phyloP scores from a whole-genome alignment of 2,797 vertebrate genomes.

The Pitangus sulphuratus region DNA sequence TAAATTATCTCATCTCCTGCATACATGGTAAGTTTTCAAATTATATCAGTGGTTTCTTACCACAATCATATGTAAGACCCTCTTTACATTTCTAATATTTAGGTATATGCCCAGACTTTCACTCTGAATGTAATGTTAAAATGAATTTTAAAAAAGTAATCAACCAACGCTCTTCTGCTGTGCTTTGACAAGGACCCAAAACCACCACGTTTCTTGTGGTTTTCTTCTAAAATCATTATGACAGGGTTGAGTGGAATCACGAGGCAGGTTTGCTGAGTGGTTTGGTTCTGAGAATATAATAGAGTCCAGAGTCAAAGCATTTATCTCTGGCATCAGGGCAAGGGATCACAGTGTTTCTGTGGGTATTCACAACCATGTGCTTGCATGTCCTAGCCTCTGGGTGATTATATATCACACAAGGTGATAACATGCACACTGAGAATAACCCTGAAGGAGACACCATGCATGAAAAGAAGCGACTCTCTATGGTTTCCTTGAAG shows the following conservation, averaged over 20 bases:
- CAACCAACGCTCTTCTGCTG: not conserved
- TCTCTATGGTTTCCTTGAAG: not conserved
- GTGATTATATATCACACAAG: slow-evolving; percentile 27
- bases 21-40: not conserved
- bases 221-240: slow-evolving; percentile 64
- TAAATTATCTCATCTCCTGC: not conserved
- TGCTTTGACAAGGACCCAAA: slow-evolving; percentile 49
- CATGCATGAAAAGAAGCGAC: not conserved
- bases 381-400: slow-evolving; percentile 26
- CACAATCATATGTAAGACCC: not conserved
- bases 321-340: slow-evolving; percentile 42
- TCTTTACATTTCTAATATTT: slow-evolving; percentile 17
- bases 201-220: slow-evolving; percentile 56
- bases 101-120: slow-evolving; percentile 1
- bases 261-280: slow-evolving; percentile 47
- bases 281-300: slow-evolving; percentile 37
- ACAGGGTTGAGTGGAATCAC: slow-evolving; percentile 52
- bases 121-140: slow-evolving; percentile 16
- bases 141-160: not conserved
- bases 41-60: slow-evolving; percentile 16
- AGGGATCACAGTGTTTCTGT: slow-evolving; percentile 53
- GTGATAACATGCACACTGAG: slow-evolving; percentile 23
- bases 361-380: slow-evolving; percentile 13
- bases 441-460: slow-evolving; percentile 22
- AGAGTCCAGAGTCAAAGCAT: slow-evolving; percentile 36